Evolutionary conservation across 2,797 vertebrate species (phyloP), one percentile per base, ranked within the genome.

Genomic region (Neosalanx taihuensis): DNA sequence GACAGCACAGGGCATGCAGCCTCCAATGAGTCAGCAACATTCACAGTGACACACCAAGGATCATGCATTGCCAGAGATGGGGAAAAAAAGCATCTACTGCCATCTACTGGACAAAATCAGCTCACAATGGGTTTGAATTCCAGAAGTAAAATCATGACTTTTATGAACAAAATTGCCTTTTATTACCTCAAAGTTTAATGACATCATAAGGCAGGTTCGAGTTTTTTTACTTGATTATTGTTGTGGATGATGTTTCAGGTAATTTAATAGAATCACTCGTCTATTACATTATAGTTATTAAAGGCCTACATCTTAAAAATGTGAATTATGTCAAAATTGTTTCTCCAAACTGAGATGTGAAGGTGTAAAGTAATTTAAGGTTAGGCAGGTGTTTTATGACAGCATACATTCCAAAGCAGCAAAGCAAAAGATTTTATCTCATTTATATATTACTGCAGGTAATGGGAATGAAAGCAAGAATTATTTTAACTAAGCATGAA

Each of bases 1-100:
- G 41, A 58, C 62, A 35, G 71, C 73, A 73, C 41, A 67, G 57
- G 3, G 26, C 13, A 67, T 56, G 58, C 71, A 56, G 57, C 58
- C 17, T 73, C 61, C 72, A 73, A 79, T 92, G 90, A 91, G 77
- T 90, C 88, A 89, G 86, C 88, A 87, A 49, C 18, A 2, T 29
- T 5, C 1, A 66, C 72, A 58, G 71, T 79, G 69, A 77, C 41
- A 76, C 76, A 26, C 64, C 41, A 67, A 29, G 29, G 65, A 51
- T 51, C 1, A 33, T 46, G 20, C 10, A 41, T 49, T 51, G 18
- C 31, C 31, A 26, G 18, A 61, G 46, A 72, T 64, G 67, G 23
- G 67, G 23, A 26, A 26, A 26, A 63, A 82, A 69, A 60, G 73
- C n/a, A 59, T 84, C 80, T 88, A 17, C 88, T 87, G 90, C 23